A percentile compares a stretch with the other conserved stretches of the same genome.
Evolutionary conservation across 1,140 invertebrate genomes (phyloP).

Genomic region (Lucilia cuprina): DNA sequence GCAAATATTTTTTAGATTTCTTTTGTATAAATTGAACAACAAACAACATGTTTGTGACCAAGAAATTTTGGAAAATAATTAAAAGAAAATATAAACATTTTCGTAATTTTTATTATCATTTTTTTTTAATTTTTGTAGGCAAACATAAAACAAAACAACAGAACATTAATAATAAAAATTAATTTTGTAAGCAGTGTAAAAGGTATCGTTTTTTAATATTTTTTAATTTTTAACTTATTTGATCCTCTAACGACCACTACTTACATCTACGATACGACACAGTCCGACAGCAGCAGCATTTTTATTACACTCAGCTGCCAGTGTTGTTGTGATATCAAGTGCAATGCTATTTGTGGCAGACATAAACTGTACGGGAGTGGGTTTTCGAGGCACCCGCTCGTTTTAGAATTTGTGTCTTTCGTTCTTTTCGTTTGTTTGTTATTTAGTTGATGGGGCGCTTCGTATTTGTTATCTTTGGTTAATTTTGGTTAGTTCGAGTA

Average conservation of each 20-base stretch:
- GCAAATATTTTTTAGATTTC: slow-evolving; percentile 37
- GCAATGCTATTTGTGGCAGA: slow-evolving; percentile 56
- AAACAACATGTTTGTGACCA: background rate
- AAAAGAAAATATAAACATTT: background rate
- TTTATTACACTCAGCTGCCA: slow-evolving; percentile 45
- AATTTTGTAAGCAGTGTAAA: slow-evolving; percentile 39
- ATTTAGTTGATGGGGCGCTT: background rate
- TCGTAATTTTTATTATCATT: background rate
- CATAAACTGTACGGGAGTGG: slow-evolving; percentile 48
- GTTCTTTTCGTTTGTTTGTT: background rate
- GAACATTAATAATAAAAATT: slow-evolving; percentile 37
- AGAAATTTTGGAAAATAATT: background rate
- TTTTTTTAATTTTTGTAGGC: background rate
- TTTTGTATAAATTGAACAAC: background rate
- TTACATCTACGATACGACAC: slow-evolving; percentile 60
- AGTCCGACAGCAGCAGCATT: slow-evolving; percentile 54
- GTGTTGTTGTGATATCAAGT: slow-evolving; percentile 54
- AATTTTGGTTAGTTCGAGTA: background rate
- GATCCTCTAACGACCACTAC: slow-evolving; percentile 44
- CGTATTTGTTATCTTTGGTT: background rate
- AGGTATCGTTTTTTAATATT: slow-evolving; percentile 38
- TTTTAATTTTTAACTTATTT: background rate
- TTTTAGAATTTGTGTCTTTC: slow-evolving; percentile 4
- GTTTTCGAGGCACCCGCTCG: background rate
- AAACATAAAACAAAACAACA: slow-evolving; percentile 42